Base-by-base conservation (phyloP, 2,113 vertebrate species). In the Sturnira hondurensis region DNA sequence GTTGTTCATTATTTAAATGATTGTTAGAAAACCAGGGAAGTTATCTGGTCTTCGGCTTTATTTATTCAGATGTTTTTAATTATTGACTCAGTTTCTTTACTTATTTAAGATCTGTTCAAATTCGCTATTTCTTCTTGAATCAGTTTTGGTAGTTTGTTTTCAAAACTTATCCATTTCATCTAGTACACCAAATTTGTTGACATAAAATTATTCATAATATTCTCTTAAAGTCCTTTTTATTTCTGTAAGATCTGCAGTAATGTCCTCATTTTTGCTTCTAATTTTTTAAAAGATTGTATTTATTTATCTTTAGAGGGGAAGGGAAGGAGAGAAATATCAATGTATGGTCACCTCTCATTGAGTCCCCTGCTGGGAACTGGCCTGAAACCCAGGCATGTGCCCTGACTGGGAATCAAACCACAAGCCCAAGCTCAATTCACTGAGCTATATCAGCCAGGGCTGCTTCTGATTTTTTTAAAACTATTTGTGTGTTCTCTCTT, bases 1-100 rank as follows among this genome's bases (percentile, higher is more conserved):
- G 9, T n/a, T 38, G 43, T 74, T 85, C 89, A 76, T 58, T 81
- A 41, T 94, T 95, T 85, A 92, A 83, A 63, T 84, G 47, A 70
- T n/a, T 78, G 22, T 83, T 38, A 89, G 38, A 85, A 85, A 22
- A 85, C 28, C 33, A 70, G 17, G 41, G 58, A 89, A 68, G n/a
- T 19, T 65, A 76, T 61, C 28, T 17, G 14, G 43, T 86, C 54
- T 38, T 61, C 2, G 11, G 33, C 41, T 81, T 67, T 68, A 88
- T 38, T 78, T 58, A 2, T 84, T 67, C n/a, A 70, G 20, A 56
- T 43, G 47, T 61, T 54, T 73, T 56, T 70, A 38, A 84, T 63
- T 71, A 68, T 16, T 54, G 31, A 89, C 56, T 86, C 45, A 65
- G 65, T 58, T 50, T 58, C 38, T 88, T 65, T 52, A 88, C 41